Evolutionary conservation across 2,888 invertebrate genomes (phyloP).

Genomic region (Drosophila kambysellisi): DNA sequence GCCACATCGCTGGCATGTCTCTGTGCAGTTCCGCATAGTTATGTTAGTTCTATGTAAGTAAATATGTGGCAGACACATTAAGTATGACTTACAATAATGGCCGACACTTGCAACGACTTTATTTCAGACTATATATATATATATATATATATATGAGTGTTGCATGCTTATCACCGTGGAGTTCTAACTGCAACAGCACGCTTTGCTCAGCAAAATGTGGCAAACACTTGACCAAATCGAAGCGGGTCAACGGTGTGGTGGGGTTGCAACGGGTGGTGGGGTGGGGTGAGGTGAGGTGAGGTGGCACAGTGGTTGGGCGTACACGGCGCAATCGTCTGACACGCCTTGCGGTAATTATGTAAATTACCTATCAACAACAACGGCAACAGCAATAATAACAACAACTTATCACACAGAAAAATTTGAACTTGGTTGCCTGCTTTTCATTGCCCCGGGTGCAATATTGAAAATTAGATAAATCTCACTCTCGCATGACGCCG

Average conservation of each 20-base stretch:
- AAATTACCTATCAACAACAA: constrained; percentile 65
- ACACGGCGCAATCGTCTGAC: constrained; percentile 39
- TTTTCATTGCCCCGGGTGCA: constrained; percentile 49
- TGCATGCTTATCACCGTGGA: constrained; percentile 4
- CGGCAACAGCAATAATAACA: constrained; percentile 30
- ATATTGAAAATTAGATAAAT: constrained; percentile 63
- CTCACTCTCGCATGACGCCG: constrained; percentile 46
- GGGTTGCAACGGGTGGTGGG: neutral
- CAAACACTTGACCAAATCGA: constrained; percentile 31
- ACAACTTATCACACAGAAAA: constrained; percentile 56
- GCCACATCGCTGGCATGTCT: constrained; percentile 37
- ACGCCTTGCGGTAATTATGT: constrained; percentile 72
- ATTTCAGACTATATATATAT: neutral
- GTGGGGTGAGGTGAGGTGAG: neutral
- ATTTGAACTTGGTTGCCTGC: constrained; percentile 48
- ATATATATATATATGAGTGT: neutral
- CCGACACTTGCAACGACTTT: neutral
- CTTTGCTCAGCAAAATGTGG: constrained; percentile 26
- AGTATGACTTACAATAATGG: constrained; percentile 4
- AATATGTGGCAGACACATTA: neutral
- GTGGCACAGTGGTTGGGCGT: constrained; percentile 2
- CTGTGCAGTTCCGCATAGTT: constrained; percentile 65
- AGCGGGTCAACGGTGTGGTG: constrained; percentile 6
- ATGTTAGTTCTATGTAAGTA: constrained; percentile 14
- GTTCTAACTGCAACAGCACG: constrained; percentile 15